These are phyloP conservation scores for Encarsia formosa DNA, from an alignment of 2,888 invertebrate genomes.

Conservation along the genomic window DNA sequence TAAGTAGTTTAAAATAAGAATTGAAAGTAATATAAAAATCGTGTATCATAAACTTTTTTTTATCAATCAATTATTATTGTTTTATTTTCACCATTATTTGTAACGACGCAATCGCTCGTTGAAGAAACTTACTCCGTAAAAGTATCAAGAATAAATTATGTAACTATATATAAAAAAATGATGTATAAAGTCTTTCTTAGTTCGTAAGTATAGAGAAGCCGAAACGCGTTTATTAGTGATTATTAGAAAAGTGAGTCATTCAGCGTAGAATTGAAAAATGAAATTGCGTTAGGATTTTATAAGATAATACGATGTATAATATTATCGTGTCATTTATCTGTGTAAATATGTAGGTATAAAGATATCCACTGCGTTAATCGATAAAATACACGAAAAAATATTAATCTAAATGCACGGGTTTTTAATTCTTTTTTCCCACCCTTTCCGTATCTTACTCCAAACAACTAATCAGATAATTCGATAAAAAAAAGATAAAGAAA, in stretches of 20 bases:
- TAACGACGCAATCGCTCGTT: no score
- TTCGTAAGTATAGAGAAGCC: constrained; percentile 13
- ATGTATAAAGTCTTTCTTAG: constrained; percentile 22
- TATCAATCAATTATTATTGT: no score
- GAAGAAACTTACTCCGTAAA: not conserved
- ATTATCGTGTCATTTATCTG: constrained; percentile 23
- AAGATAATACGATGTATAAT: constrained; percentile 26
- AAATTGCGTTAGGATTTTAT: constrained; percentile 15
- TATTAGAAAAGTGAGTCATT: constrained; percentile 8
- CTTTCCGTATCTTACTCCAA: no score
- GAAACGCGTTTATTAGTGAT: constrained; percentile 14
- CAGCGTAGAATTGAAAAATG: constrained; percentile 3
- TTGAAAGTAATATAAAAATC: no score
- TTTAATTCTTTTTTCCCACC: constrained; percentile 1
- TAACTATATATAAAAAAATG: constrained; percentile 14
- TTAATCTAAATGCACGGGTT: constrained; percentile 9
- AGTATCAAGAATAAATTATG: constrained; percentile 1
- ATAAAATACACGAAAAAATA: constrained; percentile 24
- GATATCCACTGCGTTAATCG: constrained; percentile 9
- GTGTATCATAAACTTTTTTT: no score
- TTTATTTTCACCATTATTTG: no score
- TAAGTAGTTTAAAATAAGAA: no score
- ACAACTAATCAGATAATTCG: no score
- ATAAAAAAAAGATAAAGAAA: no score
- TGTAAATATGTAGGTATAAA: constrained; percentile 46